A percentile compares a stretch with the other conserved stretches of the same genome.
Conservation (phyloP, 2,888 invertebrate genomes). For the Euspilapteryx auroguttella region DNA sequence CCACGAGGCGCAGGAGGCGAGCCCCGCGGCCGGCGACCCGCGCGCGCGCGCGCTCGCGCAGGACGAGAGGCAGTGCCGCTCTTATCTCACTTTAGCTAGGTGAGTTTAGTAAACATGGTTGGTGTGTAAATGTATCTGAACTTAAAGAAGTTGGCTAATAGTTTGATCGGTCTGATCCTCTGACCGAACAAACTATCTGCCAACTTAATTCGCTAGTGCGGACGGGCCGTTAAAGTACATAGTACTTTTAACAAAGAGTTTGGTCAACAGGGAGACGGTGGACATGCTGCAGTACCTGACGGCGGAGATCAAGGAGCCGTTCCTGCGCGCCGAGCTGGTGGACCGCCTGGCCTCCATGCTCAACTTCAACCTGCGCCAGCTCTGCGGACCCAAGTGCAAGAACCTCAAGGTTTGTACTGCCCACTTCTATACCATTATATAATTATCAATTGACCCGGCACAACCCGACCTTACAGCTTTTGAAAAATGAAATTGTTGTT, state of each 20-base stretch:
- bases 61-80: slow-evolving; percentile 86
- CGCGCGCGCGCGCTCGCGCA: slow-evolving; percentile 78
- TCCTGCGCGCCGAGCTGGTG: slow-evolving; percentile 89
- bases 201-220: no score
- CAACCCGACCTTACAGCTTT: no score
- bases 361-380: slow-evolving; percentile 95
- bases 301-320: slow-evolving; percentile 92
- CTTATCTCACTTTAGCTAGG: slow-evolving; percentile 84
- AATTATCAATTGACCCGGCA: no score
- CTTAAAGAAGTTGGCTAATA: no score
- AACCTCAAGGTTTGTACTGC: slow-evolving; percentile 68
- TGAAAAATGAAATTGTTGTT: slow-evolving; percentile 1
- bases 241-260: no score
- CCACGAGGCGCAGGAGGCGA: slow-evolving; percentile 82
- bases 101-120: no score
- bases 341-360: slow-evolving; percentile 97
- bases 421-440: not conserved
- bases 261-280: slow-evolving; percentile 93
- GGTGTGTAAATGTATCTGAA: no score
- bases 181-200: no score
- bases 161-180: no score
- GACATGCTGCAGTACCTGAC: slow-evolving; percentile 98
- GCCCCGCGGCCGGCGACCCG: slow-evolving; percentile 69
- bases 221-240: no score
- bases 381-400: slow-evolving; percentile 95